Evolutionary conservation across 2,888 invertebrate species (phyloP), one percentile per base, ranked within the genome.

Genomic region (Orchestes rusci): DNA sequence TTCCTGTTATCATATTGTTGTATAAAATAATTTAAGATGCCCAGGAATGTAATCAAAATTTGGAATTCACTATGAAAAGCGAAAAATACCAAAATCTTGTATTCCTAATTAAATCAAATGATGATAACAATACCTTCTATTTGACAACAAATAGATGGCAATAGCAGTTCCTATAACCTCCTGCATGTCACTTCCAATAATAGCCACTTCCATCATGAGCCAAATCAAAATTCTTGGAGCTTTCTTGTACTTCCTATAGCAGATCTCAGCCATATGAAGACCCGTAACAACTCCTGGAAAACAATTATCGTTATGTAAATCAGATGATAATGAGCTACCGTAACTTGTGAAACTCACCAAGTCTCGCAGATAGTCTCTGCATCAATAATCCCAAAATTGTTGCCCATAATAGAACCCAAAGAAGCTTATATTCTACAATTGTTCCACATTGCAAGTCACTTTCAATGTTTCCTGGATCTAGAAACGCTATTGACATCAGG

Each of bases 401-500:
- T 3, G 92, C 84, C 63, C 80, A 78, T 57, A 93, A 68, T 37
- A 92, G 70, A 13, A 93, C 80, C 92, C 92, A 92, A 65, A 92
- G 69, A 57, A 92, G 72, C 80, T 78, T 83, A 66, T 89, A 92
- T 62, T 79, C 75, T 2, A 91, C 91, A 3, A 77, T 70, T 2
- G 84, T 77, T 39, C 92, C 92, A 34, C 86, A 84, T 64, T 89
- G 86, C 29, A 93, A 70, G 71, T 93, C 92, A 31, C 89, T 88
- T 70, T 93, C 90, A 55, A 93, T 90, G 64, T 93, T 93, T 40
- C 92, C 92, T 4, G 92, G 92, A 69, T 93, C 92, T 43, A 93
- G 69, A 67, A 90, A 93, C 10, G 92, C 92, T 59, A 93, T 92
- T 54, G 88, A 88, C 91, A 93, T 93, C 43, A 93, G 70, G 68